A percentile compares a stretch with the other conserved stretches of the same genome.
These are phyloP conservation scores for Augochlorella aurata DNA, from an alignment of 2,888 invertebrate genomes.

Conservation along the genomic window DNA sequence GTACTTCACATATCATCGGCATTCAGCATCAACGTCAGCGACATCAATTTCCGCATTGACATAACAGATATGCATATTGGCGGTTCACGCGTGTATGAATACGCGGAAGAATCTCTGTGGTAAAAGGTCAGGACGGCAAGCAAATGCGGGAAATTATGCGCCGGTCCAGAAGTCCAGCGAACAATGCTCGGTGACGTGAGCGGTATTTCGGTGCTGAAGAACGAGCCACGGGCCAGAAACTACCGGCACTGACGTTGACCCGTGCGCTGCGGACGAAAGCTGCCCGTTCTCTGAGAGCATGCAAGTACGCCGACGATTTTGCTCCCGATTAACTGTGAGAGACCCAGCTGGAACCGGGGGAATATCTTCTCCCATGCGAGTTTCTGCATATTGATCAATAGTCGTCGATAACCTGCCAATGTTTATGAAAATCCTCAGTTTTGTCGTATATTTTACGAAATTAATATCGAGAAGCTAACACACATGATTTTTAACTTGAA, in stretches of 20 bases:
- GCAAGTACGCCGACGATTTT: conserved; percentile 46
- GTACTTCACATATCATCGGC: neutral
- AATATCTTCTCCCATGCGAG: neutral
- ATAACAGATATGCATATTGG: neutral
- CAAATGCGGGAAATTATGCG: conserved; percentile 65
- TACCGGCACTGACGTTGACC: conserved; percentile 26
- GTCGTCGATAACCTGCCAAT: neutral
- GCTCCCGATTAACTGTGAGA: conserved; percentile 32
- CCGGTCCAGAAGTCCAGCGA: conserved; percentile 58
- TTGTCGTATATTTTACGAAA: no score
- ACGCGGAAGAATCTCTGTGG: neutral
- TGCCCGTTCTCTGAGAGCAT: conserved; percentile 22
- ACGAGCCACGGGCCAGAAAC: conserved; percentile 57
- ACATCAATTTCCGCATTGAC: neutral
- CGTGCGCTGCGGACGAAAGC: conserved; percentile 38
- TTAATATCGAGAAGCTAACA: no score
- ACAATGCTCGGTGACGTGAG: conserved; percentile 65
- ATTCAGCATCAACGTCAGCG: neutral
- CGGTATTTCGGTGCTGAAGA: conserved; percentile 63
- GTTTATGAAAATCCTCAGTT: neutral
- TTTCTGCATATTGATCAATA: neutral
- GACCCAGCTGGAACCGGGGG: conserved; percentile 5
- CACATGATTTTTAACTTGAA: no score
- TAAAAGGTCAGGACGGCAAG: conserved; percentile 41
- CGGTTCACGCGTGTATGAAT: neutral